Conservation (phyloP, 2,888 invertebrate species). For the Lordiphosa fenestrarum region DNA sequence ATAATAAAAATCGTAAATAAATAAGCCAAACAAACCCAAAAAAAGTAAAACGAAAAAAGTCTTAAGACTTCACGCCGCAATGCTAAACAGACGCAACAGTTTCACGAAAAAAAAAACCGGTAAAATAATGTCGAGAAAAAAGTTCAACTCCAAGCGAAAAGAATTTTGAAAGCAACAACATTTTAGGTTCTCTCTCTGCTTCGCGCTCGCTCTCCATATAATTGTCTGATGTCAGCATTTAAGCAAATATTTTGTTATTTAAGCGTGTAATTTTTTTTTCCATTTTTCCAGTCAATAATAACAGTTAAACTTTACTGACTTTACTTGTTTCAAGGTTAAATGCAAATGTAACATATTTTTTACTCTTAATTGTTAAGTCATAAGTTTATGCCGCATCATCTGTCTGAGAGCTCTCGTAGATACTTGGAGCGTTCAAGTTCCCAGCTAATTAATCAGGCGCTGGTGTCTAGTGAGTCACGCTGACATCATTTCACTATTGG, state of each 20-base stretch:
- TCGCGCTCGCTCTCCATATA: slow-evolving; percentile 13
- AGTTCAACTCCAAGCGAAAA: slow-evolving; percentile 3
- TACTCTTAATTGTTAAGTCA: slow-evolving; percentile 19
- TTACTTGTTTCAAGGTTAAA: slow-evolving; percentile 25
- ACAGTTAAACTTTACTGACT: slow-evolving; percentile 7
- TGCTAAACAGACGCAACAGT: slow-evolving; percentile 59
- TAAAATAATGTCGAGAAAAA: slow-evolving; percentile 26
- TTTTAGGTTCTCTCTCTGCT: slow-evolving; percentile 18
- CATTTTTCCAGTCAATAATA: slow-evolving; percentile 9
- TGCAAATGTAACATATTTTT: slow-evolving; percentile 33
- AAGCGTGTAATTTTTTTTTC: slow-evolving; percentile 66
- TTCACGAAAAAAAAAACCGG: slow-evolving; percentile 50
- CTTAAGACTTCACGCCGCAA: slow-evolving; percentile 53
- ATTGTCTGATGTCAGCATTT: slow-evolving; percentile 65
- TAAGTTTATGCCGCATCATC: slow-evolving; percentile 27
- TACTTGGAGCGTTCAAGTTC: slow-evolving; percentile 31
- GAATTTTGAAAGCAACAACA: slow-evolving; percentile 20
- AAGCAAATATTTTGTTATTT: slow-evolving; percentile 68
- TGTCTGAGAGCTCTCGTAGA: neutral
- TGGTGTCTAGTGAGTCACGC: too few relatives aligned
- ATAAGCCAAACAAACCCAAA: slow-evolving; percentile 40
- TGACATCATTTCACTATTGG: too few relatives aligned
- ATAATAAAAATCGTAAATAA: slow-evolving; percentile 63
- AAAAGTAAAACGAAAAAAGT: neutral
- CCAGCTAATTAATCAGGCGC: slow-evolving; percentile 65